Conservation (phyloP, 2,113 vertebrate genomes). For the Irena cyanogastra region DNA sequence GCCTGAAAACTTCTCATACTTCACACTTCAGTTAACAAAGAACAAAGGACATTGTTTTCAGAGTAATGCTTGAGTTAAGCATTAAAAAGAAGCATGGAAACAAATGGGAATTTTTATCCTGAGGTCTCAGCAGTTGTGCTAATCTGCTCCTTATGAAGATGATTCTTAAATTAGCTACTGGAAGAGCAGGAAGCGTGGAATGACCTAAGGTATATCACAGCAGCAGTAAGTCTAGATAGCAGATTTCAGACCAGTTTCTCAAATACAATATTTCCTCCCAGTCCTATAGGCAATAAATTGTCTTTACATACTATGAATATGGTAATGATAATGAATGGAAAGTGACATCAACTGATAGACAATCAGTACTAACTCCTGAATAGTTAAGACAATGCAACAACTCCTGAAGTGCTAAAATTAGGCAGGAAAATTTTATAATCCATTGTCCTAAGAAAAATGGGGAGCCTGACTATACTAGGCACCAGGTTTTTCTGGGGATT, state of each 20-base stretch:
- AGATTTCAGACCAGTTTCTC: neutral
- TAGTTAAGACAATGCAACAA: neutral
- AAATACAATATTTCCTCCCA: neutral
- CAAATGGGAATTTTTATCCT: neutral
- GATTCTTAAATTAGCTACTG: neutral
- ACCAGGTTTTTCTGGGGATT: neutral
- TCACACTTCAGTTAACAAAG: neutral
- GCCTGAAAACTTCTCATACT: neutral
- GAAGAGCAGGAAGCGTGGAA: neutral
- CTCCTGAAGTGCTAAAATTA: neutral
- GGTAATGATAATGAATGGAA: neutral
- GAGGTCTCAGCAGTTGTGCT: neutral
- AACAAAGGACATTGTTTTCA: neutral
- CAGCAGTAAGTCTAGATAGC: neutral
- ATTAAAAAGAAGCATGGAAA: neutral
- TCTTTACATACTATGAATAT: neutral
- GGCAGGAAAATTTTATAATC: neutral
- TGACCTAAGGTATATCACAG: neutral
- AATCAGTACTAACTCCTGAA: neutral
- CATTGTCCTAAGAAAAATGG: neutral
- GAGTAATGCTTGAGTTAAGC: neutral
- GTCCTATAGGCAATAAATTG: neutral
- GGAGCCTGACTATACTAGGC: neutral
- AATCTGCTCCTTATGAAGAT: neutral
- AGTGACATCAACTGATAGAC: neutral